These are phyloP conservation scores for Ypsolopha scabrella DNA, from an alignment of 2,888 invertebrate species.

Conservation along the genomic window DNA sequence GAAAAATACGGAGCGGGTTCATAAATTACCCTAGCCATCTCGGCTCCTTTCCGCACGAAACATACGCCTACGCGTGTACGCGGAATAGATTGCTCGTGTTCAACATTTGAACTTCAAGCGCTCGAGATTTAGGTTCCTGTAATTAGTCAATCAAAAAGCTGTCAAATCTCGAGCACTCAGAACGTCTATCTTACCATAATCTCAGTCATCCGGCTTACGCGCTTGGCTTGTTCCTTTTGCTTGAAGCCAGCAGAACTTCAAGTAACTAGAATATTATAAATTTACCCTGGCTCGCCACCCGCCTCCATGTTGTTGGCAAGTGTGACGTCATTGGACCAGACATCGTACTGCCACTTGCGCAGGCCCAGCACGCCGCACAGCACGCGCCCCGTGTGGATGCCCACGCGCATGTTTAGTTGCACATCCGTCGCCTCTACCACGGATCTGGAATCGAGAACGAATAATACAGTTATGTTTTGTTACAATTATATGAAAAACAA, in stretches of 20 bases:
- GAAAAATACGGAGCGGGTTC: no score
- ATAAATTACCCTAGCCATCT: no score
- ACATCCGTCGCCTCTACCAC: constrained; percentile 94
- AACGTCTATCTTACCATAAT: no score
- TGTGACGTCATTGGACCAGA: constrained; percentile 94
- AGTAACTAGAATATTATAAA: not conserved
- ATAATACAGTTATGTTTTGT: not conserved
- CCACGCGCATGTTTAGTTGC: constrained; percentile 93
- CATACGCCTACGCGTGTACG: no score
- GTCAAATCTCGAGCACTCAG: no score
- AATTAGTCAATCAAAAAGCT: no score
- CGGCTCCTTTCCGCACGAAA: no score
- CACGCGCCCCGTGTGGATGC: constrained; percentile 91
- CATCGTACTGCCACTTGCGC: constrained; percentile 94
- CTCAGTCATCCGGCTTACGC: no score
- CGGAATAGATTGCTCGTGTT: no score
- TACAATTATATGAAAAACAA: not conserved
- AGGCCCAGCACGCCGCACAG: constrained; percentile 91
- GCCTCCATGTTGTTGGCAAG: constrained; percentile 92
- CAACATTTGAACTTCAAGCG: no score
- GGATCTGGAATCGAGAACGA: constrained; percentile 57
- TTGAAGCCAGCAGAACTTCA: no score
- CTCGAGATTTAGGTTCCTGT: no score
- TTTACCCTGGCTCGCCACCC: constrained; percentile 89
- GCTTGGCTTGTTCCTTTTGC: not conserved